Evolutionary conservation across 2,113 vertebrate genomes (phyloP).

Genomic region (Corythaixoides concolor): DNA sequence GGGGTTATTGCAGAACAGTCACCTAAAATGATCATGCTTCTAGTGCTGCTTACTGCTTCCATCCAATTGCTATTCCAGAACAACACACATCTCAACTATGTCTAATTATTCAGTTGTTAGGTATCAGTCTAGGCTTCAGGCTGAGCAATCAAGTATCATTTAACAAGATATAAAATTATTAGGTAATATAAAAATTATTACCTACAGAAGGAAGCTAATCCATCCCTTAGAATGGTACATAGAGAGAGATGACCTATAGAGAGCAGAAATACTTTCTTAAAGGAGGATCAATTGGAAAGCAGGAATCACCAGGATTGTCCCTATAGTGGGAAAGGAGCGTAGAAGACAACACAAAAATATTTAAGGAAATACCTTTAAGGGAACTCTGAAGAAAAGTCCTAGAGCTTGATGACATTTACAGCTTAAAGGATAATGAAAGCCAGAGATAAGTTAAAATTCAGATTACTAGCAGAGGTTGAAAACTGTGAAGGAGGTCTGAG

Average conservation of each 20-base stretch:
- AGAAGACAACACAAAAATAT: not conserved
- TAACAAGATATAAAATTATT: not conserved
- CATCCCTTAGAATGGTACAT: not conserved
- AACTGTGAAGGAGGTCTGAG: not conserved
- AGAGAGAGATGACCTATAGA: not conserved
- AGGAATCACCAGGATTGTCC: not conserved
- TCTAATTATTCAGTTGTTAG: not conserved
- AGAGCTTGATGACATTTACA: not conserved
- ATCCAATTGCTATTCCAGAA: not conserved
- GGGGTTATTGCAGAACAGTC: not conserved
- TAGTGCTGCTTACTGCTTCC: not conserved
- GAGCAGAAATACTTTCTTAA: not conserved
- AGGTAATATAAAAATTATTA: not conserved
- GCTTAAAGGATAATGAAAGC: not conserved
- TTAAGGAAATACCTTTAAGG: not conserved
- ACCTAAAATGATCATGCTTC: not conserved
- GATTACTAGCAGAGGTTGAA: not conserved
- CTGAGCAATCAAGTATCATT: not conserved
- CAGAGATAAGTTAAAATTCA: not conserved
- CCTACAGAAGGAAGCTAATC: not conserved
- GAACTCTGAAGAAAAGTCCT: not conserved
- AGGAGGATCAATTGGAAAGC: not conserved
- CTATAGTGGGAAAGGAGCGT: not conserved
- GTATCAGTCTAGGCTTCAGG: not conserved
- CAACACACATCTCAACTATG: not conserved